Evolutionary conservation across 1,140 invertebrate genomes (phyloP), one percentile per base, ranked within the genome.

Genomic region (Aradophagus sp.): DNA sequence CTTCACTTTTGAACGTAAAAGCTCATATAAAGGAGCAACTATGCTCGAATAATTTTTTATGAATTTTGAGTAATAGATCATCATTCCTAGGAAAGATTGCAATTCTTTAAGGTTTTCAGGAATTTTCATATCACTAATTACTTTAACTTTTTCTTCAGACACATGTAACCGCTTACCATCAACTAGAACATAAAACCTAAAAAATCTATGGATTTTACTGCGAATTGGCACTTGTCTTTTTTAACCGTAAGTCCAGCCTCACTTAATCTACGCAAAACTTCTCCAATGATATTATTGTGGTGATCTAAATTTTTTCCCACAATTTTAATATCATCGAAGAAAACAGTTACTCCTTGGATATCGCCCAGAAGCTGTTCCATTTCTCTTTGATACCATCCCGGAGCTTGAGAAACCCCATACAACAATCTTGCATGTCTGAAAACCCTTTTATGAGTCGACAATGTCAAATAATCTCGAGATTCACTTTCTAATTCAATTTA

Each of bases 291-390:
- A 10, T 11, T 2, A 10, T 10, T 10, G n/a, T 31, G 29, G 2
- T 31, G 4, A 3, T 31, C n/a, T 3, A 10, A 3, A 11, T 5
- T 8, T 31, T 31, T 31, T 3, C 5, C 29, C 4, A 2, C 3
- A n/a, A 41, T 14, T 20, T 23, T 13, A 6, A 41, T 41, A 26
- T 41, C 20, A 26, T 41, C 38, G 2, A 41, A 41, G n/a, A 23
- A 26, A 2, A 26, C 38, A 23, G 12, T 41, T 2, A 6, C 5
- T 10, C 29, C n/a, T 3, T 31, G 4, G 29, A 41, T 41, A 26
- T 13, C 20, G 5, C 17, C n/a, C 11, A 41, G 20, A 8, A 20
- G 14, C 12, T 15, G 5, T 16, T 41, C 38, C 38, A 41, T 41
- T 3, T 41, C 26, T 8, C 19, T 23, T 26, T 41, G 38, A 10